Conservation (phyloP, 2,888 invertebrate species). For the Melanostoma scalare region DNA sequence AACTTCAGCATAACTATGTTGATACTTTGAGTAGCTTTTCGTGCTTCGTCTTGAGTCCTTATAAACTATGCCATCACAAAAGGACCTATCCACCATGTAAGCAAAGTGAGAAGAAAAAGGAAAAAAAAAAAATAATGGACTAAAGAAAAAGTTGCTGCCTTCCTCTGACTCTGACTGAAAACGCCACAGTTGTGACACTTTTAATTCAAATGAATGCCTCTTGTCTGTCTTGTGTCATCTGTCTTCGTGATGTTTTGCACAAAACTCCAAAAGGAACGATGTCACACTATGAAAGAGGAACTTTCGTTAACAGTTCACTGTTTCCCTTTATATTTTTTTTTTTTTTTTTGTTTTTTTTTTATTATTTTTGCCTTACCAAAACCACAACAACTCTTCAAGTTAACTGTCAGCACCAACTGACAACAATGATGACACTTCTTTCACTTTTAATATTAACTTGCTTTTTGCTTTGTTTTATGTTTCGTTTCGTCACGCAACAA, state of each 20-base stretch:
- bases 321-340: neutral
- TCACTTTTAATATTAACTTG: conserved; percentile 62
- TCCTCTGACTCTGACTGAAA: conserved; percentile 67
- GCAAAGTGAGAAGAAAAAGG: conserved; percentile 6
- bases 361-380: conserved; percentile 13
- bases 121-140: conserved; percentile 8
- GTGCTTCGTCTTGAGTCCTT: neutral
- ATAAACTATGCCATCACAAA: conserved; percentile 32
- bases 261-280: conserved; percentile 37
- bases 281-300: conserved; percentile 51
- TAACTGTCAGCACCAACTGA: conserved; percentile 66
- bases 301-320: conserved; percentile 20
- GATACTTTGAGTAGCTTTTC: conserved; percentile 30
- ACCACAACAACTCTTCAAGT: conserved; percentile 59
- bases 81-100: neutral
- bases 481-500: conserved; percentile 25
- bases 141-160: conserved; percentile 12
- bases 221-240: conserved; percentile 66
- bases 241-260: conserved; percentile 11
- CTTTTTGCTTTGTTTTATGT: conserved; percentile 13
- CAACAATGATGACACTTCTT: conserved; percentile 67
- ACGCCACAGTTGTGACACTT: conserved; percentile 60
- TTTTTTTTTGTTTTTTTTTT: neutral
- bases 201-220: conserved; percentile 70
- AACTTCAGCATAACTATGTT: conserved; percentile 26